A percentile compares a stretch with the other conserved stretches of the same genome.
These are phyloP conservation scores for Brachionus calyciflorus DNA, from an alignment of 1,140 invertebrate genomes.

Conservation along the genomic window DNA sequence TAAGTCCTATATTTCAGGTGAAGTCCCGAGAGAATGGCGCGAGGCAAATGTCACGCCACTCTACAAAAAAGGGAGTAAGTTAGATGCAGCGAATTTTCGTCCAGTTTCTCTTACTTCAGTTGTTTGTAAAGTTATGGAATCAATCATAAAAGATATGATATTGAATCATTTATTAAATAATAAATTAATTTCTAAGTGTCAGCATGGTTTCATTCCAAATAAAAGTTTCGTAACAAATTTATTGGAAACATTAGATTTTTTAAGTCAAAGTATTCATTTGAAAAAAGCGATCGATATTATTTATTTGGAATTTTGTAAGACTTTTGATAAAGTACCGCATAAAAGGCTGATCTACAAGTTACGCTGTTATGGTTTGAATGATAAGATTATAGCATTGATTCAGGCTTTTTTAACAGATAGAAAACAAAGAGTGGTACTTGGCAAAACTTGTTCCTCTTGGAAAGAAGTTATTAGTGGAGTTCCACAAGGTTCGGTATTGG, in stretches of 20 bases:
- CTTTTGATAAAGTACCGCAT: constrained; percentile 49
- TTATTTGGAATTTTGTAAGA: constrained; percentile 48
- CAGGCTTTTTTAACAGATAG: constrained; percentile 40
- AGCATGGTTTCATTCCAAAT: background rate
- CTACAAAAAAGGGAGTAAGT: constrained; percentile 42
- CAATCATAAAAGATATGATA: background rate
- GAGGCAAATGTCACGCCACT: constrained; percentile 41
- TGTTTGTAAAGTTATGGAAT: constrained; percentile 29
- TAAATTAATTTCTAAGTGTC: background rate
- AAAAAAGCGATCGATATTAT: constrained; percentile 38
- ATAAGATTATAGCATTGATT: constrained; percentile 47
- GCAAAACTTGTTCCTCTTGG: constrained; percentile 38
- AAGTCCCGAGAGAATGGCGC: constrained; percentile 28
- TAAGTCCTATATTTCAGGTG: background rate
- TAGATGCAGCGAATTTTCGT: constrained; percentile 41
- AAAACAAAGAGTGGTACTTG: constrained; percentile 47
- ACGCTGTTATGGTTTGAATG: constrained; percentile 28
- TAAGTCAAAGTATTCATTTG: background rate
- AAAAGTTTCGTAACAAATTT: background rate
- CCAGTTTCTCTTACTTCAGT: constrained; percentile 42
- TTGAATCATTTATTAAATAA: background rate
- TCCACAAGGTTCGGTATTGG: constrained; percentile 49
- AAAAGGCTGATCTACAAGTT: constrained; percentile 45
- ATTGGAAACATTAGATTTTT: background rate
- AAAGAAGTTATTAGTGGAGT: constrained; percentile 48